Evolutionary conservation across 2,888 invertebrate genomes (phyloP), one percentile per base, ranked within the genome.

Genomic region (Hirtodrosophila cameraria): DNA sequence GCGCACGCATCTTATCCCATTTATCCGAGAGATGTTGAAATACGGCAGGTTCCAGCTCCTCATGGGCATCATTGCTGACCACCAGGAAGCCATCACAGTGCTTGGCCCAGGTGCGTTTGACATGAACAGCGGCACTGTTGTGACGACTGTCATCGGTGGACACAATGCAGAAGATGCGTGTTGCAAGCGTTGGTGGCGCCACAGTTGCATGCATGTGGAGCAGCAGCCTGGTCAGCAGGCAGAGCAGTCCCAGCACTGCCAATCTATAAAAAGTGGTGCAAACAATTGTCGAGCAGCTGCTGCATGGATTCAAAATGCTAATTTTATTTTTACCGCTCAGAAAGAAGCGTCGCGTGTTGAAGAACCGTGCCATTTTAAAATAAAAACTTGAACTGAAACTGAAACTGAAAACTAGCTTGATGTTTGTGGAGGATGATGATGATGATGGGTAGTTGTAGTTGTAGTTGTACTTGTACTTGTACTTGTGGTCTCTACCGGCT

Each of bases 1-100:
- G 97, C 72, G 94, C 95, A 90, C 97, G 97, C 4, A 98, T 97
- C 92, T 98, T 98, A 1, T 94, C 96, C 99, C 99, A 99, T 16
- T 66, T 68, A 20, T 69, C 74, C 83, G 97, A 93, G 7, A 97
- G 91, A 0, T 97, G 97, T 89, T 97, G 97, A 5, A 92, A 90
- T 0, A 97, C 96, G n/a, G 98, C 92, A 0, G 97, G 91, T 0
- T 97, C 97, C 52, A 99, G 91, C 6, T 92, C 91, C 18, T 53
- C 54, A 95, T 96, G 95, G 91, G 93, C 93, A 57, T 90, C 91
- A 1, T 94, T 94, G 88, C 96, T 97, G 95, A 97, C 96, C 77
- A 97, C 97, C 4, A 97, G 88, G 12, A 96, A 91, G 66, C 94
- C 93, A 88, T 97, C 97, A 87, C 97, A 98, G 35, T 97, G 92